Conservation (phyloP, 2,113 vertebrate species). For the Oenanthe melanoleuca region DNA sequence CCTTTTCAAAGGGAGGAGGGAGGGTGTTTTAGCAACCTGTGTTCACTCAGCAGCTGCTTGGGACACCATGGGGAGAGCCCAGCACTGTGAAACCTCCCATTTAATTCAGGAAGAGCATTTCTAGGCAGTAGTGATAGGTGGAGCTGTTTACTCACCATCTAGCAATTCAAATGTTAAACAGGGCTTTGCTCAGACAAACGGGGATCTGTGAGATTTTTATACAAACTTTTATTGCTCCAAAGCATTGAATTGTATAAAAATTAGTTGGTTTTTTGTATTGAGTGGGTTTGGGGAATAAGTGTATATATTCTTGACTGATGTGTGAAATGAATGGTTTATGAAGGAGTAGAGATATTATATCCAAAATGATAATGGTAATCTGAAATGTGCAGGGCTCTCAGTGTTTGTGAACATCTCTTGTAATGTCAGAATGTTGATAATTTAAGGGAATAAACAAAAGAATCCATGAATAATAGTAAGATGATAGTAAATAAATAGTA, state of each 20-base stretch:
- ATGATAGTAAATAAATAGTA: too few species aligned
- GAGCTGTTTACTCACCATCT: neutral
- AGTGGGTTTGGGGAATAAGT: neutral
- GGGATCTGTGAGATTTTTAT: neutral
- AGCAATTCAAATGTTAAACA: neutral
- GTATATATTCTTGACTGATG: neutral
- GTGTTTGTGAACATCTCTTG: neutral
- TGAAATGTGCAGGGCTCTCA: neutral
- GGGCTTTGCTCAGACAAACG: neutral
- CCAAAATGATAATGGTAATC: neutral
- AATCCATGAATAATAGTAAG: neutral
- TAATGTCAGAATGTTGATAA: neutral
- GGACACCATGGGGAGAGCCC: neutral
- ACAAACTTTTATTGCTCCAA: neutral
- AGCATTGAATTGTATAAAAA: neutral
- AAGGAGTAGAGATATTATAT: rapidly evolving
- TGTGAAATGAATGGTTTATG: neutral
- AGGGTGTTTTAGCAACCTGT: neutral
- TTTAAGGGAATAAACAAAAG: neutral
- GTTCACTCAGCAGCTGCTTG: neutral
- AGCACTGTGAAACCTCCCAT: neutral
- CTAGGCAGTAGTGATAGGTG: neutral
- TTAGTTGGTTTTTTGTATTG: neutral
- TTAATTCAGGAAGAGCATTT: neutral
- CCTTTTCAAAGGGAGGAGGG: neutral